Evolutionary conservation across 1,140 invertebrate species (phyloP).

Genomic region (Drosophila auraria): DNA sequence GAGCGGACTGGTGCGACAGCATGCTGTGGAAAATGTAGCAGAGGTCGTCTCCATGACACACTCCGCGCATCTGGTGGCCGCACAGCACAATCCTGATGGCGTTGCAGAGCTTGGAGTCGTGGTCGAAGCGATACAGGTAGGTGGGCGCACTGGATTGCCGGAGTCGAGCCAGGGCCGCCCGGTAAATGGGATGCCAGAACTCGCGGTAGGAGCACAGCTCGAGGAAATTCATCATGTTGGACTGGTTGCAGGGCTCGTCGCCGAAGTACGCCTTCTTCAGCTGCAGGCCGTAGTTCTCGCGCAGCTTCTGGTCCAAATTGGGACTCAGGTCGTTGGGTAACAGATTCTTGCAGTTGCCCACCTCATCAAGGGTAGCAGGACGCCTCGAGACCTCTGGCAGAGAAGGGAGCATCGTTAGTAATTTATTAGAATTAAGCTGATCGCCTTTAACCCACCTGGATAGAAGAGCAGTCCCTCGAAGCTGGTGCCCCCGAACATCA

Average conservation of each 20-base stretch:
- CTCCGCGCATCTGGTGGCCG: constrained; percentile 84
- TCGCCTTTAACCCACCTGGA: constrained; percentile 53
- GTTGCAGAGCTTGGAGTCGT: constrained; percentile 79
- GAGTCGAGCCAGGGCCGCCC: constrained; percentile 66
- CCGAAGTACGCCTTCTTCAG: constrained; percentile 74
- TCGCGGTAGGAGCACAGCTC: constrained; percentile 80
- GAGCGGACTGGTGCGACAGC: constrained; percentile 81
- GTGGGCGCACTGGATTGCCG: constrained; percentile 76
- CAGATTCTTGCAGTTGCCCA: constrained; percentile 66
- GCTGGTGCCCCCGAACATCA: constrained; percentile 85
- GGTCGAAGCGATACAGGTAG: constrained; percentile 85
- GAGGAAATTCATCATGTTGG: constrained; percentile 75
- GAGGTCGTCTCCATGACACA: constrained; percentile 88
- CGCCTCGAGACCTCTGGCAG: constrained; percentile 70
- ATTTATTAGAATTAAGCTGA: not conserved
- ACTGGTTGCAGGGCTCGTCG: constrained; percentile 58
- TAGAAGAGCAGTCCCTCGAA: constrained; percentile 81
- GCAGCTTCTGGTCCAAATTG: constrained; percentile 53
- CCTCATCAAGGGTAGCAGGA: constrained; percentile 73
- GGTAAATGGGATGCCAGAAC: constrained; percentile 85
- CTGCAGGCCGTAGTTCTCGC: constrained; percentile 59
- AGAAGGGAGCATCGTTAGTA: too few species aligned
- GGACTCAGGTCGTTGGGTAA: constrained; percentile 64
- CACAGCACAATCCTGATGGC: constrained; percentile 76
- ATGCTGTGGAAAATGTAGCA: constrained; percentile 87